Evolutionary conservation across 37 sponge, comb jelly and placozoan species (phyloP).

Genomic region (Eunapius fragilis): DNA sequence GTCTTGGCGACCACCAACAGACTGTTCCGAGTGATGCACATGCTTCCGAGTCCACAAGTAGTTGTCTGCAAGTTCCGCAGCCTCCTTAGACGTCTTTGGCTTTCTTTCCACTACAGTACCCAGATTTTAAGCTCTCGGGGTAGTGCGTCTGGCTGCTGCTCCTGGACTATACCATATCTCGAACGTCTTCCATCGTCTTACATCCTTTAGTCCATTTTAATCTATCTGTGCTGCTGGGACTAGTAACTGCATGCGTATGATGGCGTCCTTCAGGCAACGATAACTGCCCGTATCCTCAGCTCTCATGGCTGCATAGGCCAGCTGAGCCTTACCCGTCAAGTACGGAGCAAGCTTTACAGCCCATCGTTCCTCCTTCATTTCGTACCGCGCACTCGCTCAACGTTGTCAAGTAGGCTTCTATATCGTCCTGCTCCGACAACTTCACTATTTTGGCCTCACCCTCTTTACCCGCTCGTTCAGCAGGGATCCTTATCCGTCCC

Average conservation of each 20-base stretch:
- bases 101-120: conserved; percentile 15
- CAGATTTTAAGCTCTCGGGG: background rate
- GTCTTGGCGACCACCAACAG: no score
- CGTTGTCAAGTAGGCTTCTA: conserved; percentile 28
- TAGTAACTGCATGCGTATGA: background rate
- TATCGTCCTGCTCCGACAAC: conserved; percentile 15
- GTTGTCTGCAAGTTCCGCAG: conserved; percentile 15
- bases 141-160: conserved; percentile 2
- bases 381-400: conserved; percentile 19
- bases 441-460: background rate
- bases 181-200: background rate
- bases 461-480: no score
- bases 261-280: conserved; percentile 12
- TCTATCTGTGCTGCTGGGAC: no score
- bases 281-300: conserved; percentile 12
- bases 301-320: conserved; percentile 26
- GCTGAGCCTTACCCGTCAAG: conserved; percentile 27
- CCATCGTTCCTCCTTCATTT: conserved; percentile 9
- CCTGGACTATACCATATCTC: conserved; percentile 7
- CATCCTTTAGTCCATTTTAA: conserved; percentile 30
- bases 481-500: no score
- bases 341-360: conserved; percentile 14
- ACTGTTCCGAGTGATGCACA: no score
- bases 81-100: background rate
- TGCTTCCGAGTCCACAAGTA: conserved; percentile 1